Conservation (phyloP, 2,888 invertebrate species). For the Diaphora mendica region DNA sequence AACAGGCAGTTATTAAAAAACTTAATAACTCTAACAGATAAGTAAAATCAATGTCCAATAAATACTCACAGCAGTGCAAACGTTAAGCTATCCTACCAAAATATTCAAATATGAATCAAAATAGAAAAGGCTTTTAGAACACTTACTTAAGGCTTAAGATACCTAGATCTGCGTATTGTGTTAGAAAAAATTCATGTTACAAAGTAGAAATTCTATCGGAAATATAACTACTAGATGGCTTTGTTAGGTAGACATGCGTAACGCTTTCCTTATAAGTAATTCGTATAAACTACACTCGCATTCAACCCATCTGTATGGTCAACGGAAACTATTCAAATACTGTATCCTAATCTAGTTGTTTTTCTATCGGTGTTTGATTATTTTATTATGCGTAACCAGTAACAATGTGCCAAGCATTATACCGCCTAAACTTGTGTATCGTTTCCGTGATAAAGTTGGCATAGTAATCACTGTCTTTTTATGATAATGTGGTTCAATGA, state of each 20-base stretch:
- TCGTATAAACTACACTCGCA: constrained; percentile 5
- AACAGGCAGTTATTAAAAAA: not conserved
- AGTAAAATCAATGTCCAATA: not conserved
- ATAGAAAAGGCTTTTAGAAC: not conserved
- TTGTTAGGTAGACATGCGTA: constrained; percentile 37
- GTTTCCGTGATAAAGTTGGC: not conserved
- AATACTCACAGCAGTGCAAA: not conserved
- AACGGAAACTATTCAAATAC: constrained; percentile 43
- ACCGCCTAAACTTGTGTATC: not conserved
- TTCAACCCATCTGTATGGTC: constrained; percentile 29
- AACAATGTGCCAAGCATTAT: not conserved
- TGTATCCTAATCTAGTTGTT: constrained; percentile 9
- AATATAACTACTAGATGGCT: constrained; percentile 22
- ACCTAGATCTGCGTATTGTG: not conserved
- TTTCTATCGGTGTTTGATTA: constrained; percentile 12
- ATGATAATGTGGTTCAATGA: not conserved
- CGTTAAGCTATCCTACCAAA: not conserved
- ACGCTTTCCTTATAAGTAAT: constrained; percentile 33
- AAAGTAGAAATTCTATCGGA: constrained; percentile 17
- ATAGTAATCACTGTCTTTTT: not conserved
- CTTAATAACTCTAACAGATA: not conserved
- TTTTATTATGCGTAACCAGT: not conserved
- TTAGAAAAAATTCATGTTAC: not conserved
- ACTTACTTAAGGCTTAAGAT: not conserved
- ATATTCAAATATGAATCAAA: not conserved